These are phyloP conservation scores for Aphodius sticticus DNA, from an alignment of 2,888 invertebrate species.

Conservation along the genomic window DNA sequence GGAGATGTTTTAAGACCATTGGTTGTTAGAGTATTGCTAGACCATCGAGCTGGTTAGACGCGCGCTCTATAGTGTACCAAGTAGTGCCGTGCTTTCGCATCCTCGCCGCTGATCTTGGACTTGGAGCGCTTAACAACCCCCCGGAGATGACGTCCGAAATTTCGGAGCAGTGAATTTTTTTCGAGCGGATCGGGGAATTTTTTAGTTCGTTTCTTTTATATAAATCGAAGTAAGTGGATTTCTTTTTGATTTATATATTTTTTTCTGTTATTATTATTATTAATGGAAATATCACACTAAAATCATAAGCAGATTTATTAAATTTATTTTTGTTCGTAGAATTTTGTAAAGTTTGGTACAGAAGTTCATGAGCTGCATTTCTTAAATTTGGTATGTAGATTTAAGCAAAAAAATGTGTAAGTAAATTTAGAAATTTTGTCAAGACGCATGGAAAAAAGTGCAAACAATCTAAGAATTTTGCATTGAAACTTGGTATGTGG, in stretches of 20 bases:
- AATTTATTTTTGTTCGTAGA: too few relatives aligned
- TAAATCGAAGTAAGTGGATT: conserved; percentile 27
- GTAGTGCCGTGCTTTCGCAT: conserved; percentile 47
- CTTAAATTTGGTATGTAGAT: too few relatives aligned
- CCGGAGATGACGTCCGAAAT: conserved; percentile 47
- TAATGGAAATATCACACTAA: conserved; percentile 29
- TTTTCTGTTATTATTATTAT: conserved; percentile 33
- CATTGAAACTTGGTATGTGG: too few relatives aligned
- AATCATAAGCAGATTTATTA: too few relatives aligned
- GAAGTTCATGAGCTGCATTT: too few relatives aligned
- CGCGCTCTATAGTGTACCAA: conserved; percentile 47
- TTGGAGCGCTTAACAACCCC: conserved; percentile 32
- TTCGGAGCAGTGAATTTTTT: conserved; percentile 18
- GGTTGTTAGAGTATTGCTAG: conserved; percentile 62
- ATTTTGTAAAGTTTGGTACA: too few relatives aligned
- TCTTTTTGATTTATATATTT: conserved; percentile 32
- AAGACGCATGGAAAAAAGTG: too few relatives aligned
- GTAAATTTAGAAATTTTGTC: too few relatives aligned
- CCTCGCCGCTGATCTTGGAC: conserved; percentile 13
- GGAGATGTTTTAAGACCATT: conserved; percentile 55
- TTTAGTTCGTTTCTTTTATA: conserved; percentile 27
- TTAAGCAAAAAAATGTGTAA: too few relatives aligned
- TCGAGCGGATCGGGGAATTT: conserved; percentile 15
- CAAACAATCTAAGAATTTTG: too few relatives aligned
- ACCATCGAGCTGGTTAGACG: conserved; percentile 60